Evolutionary conservation across 1,140 invertebrate species (phyloP).

Genomic region (Rhagoletis zephyria): DNA sequence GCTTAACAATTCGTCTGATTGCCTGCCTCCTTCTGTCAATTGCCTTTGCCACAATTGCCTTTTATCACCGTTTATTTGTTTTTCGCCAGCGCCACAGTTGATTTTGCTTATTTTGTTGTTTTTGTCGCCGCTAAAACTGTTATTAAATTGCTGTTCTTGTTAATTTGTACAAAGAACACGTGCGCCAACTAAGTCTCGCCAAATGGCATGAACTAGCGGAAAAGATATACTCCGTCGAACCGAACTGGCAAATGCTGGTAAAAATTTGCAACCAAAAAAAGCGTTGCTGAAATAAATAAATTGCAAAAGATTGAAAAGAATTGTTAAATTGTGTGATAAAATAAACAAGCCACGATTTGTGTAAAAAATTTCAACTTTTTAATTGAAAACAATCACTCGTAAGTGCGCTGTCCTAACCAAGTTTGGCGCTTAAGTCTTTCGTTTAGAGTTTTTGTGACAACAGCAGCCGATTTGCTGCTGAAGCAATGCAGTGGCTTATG

Average conservation of each 20-base stretch:
- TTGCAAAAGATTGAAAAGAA: constrained; percentile 21
- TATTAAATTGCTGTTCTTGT: constrained; percentile 51
- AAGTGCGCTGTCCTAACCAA: neutral
- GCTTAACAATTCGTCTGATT: constrained; percentile 46
- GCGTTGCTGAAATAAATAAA: neutral
- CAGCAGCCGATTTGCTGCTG: neutral
- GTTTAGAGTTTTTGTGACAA: neutral
- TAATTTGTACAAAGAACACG: constrained; percentile 52
- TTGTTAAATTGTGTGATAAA: constrained; percentile 49
- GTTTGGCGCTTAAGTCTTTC: constrained; percentile 36
- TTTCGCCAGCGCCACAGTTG: neutral
- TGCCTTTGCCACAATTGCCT: neutral
- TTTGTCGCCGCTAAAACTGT: constrained; percentile 37
- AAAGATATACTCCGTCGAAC: constrained; percentile 19
- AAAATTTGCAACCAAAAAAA: neutral
- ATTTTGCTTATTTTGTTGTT: neutral
- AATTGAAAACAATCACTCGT: constrained; percentile 41
- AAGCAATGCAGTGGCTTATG: neutral
- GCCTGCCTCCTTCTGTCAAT: neutral
- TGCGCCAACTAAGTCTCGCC: constrained; percentile 6
- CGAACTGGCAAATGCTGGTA: neutral
- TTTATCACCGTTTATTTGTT: constrained; percentile 13
- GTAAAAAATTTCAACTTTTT: constrained; percentile 38
- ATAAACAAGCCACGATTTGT: constrained; percentile 51
- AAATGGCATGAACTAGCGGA: constrained; percentile 36